Base-by-base conservation (phyloP, 2,888 invertebrate species). In the Muscina levida region DNA sequence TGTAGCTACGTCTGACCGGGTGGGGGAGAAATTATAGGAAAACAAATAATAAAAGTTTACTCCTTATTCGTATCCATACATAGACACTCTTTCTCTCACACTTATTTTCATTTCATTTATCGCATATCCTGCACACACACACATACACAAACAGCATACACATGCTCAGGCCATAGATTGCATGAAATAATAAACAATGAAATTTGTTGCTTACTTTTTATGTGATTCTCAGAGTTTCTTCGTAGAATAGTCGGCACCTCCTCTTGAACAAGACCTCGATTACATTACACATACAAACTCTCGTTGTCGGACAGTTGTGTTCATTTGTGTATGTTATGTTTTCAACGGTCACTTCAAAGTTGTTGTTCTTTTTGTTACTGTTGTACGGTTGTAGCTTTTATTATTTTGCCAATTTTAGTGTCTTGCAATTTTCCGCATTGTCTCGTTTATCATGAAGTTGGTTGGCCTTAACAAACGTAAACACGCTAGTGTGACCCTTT, bases 351-450 rank as follows among this genome's bases (percentile, higher is more conserved):
- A 17, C 22, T 39, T 48, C 13, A 15, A 37, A 31, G 31, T 22
- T 37, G 22, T 62, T 19, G 42, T 11, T 22, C 8, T 26, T 15
- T 17, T 3, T 57, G 39, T 5, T 31, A 31, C 31, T 31, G 31
- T 8, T 31, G 31, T n/a, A n/a, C 31, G 4, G 3, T 74, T 48
- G 48, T 31, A 31, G 62, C 42, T 65, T 65, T 53, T 53, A 53
- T 76, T 65, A 76, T 71, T 53, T 62, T 26, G 53, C 59, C 79
- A 73, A 72, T 67, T 79, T 82, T 79, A 71, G 72, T 81, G 68
- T 71, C 77, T 68, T 82, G 73, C 79, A 74, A 77, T 78, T 78
- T 78, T 71, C 62, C 66, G 84, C 85, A 85, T 86, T 86, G 85
- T 86, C 84, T 86, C 86, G 83, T 84, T 84, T 82, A 79, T 82